phyloP scores from a whole-genome alignment of 2,888 invertebrate genomes.

The Tridacna crocea region DNA sequence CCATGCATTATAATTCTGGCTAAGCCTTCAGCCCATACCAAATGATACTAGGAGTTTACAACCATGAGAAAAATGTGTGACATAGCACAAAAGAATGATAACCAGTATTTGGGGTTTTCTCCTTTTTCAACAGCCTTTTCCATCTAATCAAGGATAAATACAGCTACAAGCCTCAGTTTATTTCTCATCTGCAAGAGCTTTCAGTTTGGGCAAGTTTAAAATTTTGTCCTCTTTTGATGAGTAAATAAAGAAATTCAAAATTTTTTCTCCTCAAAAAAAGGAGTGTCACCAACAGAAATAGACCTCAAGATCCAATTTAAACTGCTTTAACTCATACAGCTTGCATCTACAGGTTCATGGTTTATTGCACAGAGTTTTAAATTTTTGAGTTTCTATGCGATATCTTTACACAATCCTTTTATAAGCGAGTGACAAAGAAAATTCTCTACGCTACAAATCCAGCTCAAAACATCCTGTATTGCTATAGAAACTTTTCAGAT shows the following conservation, averaged over 20 bases:
- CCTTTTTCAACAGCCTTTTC: not conserved
- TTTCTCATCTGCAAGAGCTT: not conserved
- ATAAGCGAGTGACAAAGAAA: conserved; percentile 24
- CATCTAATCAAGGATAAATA: not conserved
- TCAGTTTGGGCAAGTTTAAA: conserved; percentile 4
- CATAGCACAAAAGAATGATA: no score
- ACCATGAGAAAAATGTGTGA: no score
- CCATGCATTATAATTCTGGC: no score
- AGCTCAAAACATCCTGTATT: conserved; percentile 24
- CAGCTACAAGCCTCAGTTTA: no score
- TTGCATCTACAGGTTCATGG: conserved; percentile 3
- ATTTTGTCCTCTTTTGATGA: not conserved
- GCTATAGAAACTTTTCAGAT: conserved; percentile 25
- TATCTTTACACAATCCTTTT: conserved; percentile 57
- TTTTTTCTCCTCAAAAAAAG: conserved; percentile 12
- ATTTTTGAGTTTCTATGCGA: conserved; percentile 51
- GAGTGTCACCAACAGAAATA: conserved; percentile 21
- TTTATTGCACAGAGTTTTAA: conserved; percentile 11
- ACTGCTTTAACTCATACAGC: not conserved
- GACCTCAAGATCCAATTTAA: not conserved
- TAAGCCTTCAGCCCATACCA: no score
- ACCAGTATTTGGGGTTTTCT: no score
- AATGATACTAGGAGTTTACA: no score
- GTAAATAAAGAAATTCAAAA: conserved; percentile 8
- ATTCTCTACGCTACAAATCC: conserved; percentile 14